Base-by-base conservation (phyloP, 2,888 invertebrate species). In the Chydorus sphaericus region DNA sequence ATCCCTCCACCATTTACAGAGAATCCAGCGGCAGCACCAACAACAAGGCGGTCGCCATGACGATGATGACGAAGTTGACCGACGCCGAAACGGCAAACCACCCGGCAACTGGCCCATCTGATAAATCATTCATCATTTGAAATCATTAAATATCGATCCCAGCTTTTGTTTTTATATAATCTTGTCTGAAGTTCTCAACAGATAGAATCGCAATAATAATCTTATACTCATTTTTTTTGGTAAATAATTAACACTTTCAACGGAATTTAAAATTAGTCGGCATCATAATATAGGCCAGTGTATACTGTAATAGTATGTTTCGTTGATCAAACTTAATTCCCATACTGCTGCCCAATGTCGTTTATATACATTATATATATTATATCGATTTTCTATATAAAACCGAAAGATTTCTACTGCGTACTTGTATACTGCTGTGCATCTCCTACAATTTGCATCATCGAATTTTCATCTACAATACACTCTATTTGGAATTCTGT, bases 1-100 rank as follows among this genome's bases (percentile, higher is more conserved):
- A 57, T 85, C 84, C 51, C 73, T 85, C 48, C 84, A 84, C 65
- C 82, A 82, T 30, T 74, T 81, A 61, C 80, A 80, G 61, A 61
- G 59, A 58, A 62, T 62, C 26, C 44, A 44, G 8, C 44, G 44
- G n/a, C n/a, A n/a, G n/a, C n/a, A n/a, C n/a, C n/a, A n/a, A n/a
- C n/a, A n/a, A n/a, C n/a, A n/a, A n/a, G n/a, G n/a, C n/a, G n/a
- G n/a, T 44, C 23, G 28, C 44, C 44, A 44, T 44, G 44, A 44
- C 44, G 44, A 33, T 33, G 33, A 33, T 8, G 33, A 44, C 23
- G 44, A 44, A 7, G 44, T 23, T 4, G 44, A 44, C 11, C 14
- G 28, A 44, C 44, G 44, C 14, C 44, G 44, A 10, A 44, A 44
- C 44, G 44, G 44, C 26, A 44, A 44, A 20, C 44, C 44, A 28